phyloP scores from a whole-genome alignment of 2,113 vertebrate genomes.

The Marmota monax region DNA sequence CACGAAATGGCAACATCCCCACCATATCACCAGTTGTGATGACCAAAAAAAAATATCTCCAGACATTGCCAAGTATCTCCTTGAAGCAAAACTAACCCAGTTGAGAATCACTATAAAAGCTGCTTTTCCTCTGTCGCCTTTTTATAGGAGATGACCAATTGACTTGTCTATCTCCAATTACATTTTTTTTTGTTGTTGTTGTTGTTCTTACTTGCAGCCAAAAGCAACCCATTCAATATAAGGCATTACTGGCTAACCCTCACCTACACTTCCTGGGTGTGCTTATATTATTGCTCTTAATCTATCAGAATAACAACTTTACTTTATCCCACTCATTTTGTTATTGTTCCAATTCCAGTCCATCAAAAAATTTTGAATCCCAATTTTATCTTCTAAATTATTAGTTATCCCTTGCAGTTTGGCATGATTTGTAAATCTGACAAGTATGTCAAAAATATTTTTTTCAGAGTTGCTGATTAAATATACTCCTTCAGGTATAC shows the following conservation, averaged over 20 bases:
- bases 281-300: not conserved
- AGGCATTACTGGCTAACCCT: not conserved
- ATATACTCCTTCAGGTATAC: conserved; percentile 8
- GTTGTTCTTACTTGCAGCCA: conserved; percentile 60
- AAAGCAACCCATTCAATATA: not conserved
- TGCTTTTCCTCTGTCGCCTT: not conserved
- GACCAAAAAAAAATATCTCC: not conserved
- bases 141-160: not conserved
- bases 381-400: conserved; percentile 54
- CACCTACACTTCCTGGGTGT: not conserved
- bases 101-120: not conserved
- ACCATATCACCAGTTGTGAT: not conserved
- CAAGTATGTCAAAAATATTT: conserved; percentile 25
- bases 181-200: not conserved
- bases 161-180: conserved; percentile 13
- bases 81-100: not conserved
- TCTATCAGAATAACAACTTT: not conserved
- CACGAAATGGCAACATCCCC: not conserved
- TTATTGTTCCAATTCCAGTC: not conserved
- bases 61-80: not conserved
- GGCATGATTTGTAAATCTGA: conserved; percentile 22
- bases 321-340: not conserved
- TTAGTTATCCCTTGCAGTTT: conserved; percentile 41
- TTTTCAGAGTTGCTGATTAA: conserved; percentile 29
- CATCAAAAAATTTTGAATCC: not conserved